Evolutionary conservation across 2,888 invertebrate species (phyloP).

Genomic region (Amphipyra berbera): DNA sequence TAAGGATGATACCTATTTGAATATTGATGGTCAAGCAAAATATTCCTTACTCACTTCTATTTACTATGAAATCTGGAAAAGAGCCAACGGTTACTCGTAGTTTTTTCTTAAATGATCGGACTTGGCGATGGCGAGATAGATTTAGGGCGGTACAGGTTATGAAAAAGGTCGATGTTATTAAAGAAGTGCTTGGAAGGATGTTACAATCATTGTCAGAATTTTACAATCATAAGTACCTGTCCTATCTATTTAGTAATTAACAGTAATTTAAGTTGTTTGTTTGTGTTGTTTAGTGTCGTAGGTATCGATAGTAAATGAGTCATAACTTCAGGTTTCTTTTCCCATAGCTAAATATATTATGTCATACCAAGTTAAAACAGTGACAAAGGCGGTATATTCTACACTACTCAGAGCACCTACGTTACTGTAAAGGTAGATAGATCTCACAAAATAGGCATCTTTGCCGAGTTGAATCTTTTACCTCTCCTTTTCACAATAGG

Average conservation of each 20-base stretch:
- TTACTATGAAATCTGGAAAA: slow-evolving; percentile 36
- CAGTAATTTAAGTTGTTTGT: neutral
- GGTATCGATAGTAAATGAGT: too few relatives aligned
- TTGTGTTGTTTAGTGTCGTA: neutral
- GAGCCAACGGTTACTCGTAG: slow-evolving; percentile 37
- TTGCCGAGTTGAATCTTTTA: too few relatives aligned
- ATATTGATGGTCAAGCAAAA: slow-evolving; percentile 27
- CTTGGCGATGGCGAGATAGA: neutral
- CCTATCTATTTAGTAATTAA: neutral
- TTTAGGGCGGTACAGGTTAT: neutral
- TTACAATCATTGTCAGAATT: neutral
- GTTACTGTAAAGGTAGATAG: too few relatives aligned
- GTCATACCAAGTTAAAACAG: too few relatives aligned
- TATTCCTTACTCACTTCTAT: slow-evolving; percentile 26
- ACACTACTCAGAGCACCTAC: too few relatives aligned
- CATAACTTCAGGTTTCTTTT: too few relatives aligned
- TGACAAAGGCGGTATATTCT: too few relatives aligned
- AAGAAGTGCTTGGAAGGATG: neutral
- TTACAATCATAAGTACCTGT: too few relatives aligned
- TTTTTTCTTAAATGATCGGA: slow-evolving; percentile 31
- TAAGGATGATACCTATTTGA: slow-evolving; percentile 20
- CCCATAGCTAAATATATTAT: too few relatives aligned
- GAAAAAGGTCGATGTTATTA: neutral
- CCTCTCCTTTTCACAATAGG: too few relatives aligned
- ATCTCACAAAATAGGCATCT: too few relatives aligned